A percentile compares a stretch with the other conserved stretches of the same genome.
Conservation (phyloP, 2,797 vertebrate species). For the Sebastes hubbsi region DNA sequence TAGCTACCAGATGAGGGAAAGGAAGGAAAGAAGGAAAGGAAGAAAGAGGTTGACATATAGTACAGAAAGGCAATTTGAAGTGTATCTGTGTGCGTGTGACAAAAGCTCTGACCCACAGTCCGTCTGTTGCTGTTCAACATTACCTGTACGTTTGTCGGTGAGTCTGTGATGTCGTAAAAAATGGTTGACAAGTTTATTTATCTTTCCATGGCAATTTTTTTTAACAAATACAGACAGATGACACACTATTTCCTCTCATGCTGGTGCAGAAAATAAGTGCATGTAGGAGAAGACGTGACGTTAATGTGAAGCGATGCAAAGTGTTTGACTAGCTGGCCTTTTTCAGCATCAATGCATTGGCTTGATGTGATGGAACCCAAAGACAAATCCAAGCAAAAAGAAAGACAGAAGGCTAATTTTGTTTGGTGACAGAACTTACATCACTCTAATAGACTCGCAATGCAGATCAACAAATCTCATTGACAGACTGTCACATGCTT, state of each 20-base stretch:
- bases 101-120: constrained; percentile 9
- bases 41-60: not conserved
- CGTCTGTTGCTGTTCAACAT: not conserved
- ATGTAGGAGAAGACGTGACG: not conserved
- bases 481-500: not conserved
- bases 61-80: not conserved
- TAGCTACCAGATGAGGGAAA: not conserved
- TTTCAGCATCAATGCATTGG: not conserved
- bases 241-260: not conserved
- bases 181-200: not conserved
- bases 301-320: not conserved
- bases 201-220: not conserved
- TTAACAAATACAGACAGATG: not conserved
- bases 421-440: not conserved
- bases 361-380: not conserved
- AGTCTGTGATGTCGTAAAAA: not conserved
- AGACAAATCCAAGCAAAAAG: no score
- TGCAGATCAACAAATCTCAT: not conserved
- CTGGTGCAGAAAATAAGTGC: not conserved
- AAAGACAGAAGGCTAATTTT: not conserved
- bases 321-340: not conserved
- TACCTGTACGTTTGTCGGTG: not conserved
- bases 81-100: constrained; percentile 3
- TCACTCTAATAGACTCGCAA: not conserved
- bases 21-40: not conserved